These are phyloP conservation scores for Promerops cafer DNA, from an alignment of 2,113 vertebrate genomes.

Conservation along the genomic window DNA sequence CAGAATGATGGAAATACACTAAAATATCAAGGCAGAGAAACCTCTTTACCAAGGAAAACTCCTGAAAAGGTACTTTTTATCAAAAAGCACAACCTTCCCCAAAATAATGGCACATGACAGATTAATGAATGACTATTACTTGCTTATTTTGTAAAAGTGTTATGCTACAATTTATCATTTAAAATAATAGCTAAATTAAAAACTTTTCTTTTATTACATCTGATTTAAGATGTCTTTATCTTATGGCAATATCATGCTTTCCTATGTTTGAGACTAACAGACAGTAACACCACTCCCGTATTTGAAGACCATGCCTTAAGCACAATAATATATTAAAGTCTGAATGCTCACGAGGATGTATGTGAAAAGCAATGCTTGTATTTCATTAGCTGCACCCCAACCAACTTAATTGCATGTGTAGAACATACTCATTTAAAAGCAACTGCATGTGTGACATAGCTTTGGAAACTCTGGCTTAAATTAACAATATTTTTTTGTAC, in stretches of 20 bases:
- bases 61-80: neutral
- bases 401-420: neutral
- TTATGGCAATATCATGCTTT: neutral
- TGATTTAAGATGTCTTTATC: slow-evolving; percentile 16
- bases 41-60: neutral
- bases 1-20: neutral
- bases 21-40: neutral
- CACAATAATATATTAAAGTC: neutral
- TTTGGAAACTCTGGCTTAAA: neutral
- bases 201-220: slow-evolving; percentile 20
- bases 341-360: neutral
- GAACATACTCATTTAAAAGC: neutral
- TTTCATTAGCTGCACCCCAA: neutral
- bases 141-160: neutral
- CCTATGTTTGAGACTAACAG: neutral
- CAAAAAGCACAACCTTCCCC: neutral
- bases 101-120: neutral
- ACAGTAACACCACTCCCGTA: neutral
- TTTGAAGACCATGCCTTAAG: neutral
- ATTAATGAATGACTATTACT: neutral
- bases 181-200: slow-evolving; percentile 46
- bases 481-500: neutral
- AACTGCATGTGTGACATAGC: neutral
- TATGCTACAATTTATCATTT: neutral
- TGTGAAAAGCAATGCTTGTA: neutral